Base-by-base conservation (phyloP, 1,140 invertebrate species). In the Patella vulgata region DNA sequence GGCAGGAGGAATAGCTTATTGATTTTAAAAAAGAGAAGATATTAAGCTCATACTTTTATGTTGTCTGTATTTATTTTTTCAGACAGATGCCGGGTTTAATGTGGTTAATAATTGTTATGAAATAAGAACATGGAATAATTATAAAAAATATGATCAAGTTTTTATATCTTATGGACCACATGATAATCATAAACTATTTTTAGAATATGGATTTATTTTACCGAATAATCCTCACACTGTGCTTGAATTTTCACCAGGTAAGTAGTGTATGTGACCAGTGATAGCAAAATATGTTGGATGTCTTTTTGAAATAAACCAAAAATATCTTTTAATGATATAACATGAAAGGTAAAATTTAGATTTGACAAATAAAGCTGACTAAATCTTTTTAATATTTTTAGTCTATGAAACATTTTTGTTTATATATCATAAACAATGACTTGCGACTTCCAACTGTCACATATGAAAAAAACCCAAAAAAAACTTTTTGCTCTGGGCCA, bases 101-200 rank as follows among this genome's bases (percentile, higher is more conserved):
- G 74, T 77, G 25, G 59, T 72, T 1, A 85, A 67, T 67, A 77
- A 85, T 56, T 81, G 84, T 33, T 90, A 89, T 82, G 81, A 86
- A 66, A 89, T 91, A 63, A 73, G 73, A 59, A 87, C 88, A 1
- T 65, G 79, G 31, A 79, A 68, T 33, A 59, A 73, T 3, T 87
- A 87, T 59, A 68, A 80, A 25, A 84, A 85, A 64, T 85, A 87
- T 68, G 80, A 87, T 17, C 89, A 93, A 84, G 86, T 92, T 55
- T 92, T 91, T 74, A 92, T 93, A 46, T 91, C 88, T 64, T 93
- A 93, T 78, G 91, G 91, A 3, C 75, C 87, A 11, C 88, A 92
- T 77, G 84, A 88, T 56, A 93, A 90, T 83, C 67, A 85, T 1
- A 89, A 89, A 68, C 82, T 93, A 3, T 87, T 91, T 52, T 74